phyloP scores from a whole-genome alignment of 2,113 vertebrate species.

The Psephotus haematonotus region DNA sequence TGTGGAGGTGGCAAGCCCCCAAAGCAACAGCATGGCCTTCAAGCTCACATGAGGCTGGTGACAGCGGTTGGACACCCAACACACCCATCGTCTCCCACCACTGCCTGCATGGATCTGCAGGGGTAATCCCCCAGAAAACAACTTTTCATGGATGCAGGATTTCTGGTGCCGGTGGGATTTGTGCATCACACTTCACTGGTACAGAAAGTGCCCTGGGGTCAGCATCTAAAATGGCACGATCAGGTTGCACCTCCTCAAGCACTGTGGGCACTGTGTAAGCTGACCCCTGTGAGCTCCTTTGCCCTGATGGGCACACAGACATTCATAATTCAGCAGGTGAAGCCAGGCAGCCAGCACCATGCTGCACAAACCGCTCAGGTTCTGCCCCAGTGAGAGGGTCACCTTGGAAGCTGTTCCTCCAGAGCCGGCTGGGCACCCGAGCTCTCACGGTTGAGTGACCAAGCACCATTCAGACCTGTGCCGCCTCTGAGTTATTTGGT shows the following conservation, averaged over 20 bases:
- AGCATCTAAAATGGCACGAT: accelerated
- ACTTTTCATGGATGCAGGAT: accelerated
- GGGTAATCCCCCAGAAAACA: neutral
- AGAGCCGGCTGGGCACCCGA: neutral
- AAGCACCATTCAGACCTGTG: accelerated
- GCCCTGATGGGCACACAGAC: neutral
- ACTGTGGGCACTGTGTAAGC: accelerated
- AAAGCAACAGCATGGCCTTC: accelerated
- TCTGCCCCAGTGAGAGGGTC: neutral
- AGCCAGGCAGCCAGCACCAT: neutral
- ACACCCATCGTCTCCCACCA: neutral
- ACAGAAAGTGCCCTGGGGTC: too few species aligned
- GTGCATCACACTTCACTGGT: accelerated
- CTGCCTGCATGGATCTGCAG: accelerated
- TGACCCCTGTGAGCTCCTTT: accelerated
- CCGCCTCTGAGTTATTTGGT: neutral
- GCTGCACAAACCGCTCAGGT: neutral
- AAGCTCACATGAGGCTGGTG: accelerated
- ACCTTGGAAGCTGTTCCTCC: neutral
- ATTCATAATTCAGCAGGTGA: neutral
- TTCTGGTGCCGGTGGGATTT: neutral
- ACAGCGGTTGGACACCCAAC: accelerated
- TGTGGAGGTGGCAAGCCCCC: accelerated
- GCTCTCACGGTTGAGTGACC: neutral
- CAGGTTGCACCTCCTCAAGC: neutral